Evolutionary conservation across 2,113 vertebrate genomes (phyloP), one percentile per base, ranked within the genome.

Genomic region (Thalassoma bifasciatum): DNA sequence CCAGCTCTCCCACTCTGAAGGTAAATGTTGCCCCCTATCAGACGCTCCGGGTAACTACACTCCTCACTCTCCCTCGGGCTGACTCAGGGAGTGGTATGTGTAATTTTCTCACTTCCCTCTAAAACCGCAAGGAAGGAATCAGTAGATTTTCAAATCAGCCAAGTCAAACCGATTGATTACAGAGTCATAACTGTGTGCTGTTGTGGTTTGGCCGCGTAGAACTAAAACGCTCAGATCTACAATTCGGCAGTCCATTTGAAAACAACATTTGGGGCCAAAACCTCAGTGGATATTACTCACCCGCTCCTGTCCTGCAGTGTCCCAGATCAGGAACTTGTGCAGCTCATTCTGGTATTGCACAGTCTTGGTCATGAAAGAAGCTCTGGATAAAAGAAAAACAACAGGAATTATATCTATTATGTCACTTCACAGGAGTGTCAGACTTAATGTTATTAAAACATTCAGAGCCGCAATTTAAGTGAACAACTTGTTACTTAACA

Each of bases 281-380:
- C 12, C 19, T 58, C 49, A 36, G 44, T 6, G 26, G 8, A 51
- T 17, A 7, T 47, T 79, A 94, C 97, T 93, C 68, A 98, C 97
- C 94, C 97, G 88, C 62, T 98, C 97, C 87, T 98, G 97, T 86
- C 97, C 97, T 64, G 97, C 97, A 37, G 97, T 98, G 83, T 98
- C 97, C 97, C 97, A 98, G 90, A 98, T 98, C 77, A 98, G 94
- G 90, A 97, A 98, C 91, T 98, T 98, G 93, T 98, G 97, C 38
- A 98, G 92, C 88, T 98, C 97, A 79, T 95, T 98, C 88, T 98
- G 96, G 93, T 98, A 96, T 90, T 98, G 97, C 81, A 98, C 97
- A 36, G 97, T 98, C 94, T 98, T 98, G 81, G 97, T 98, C 97
- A 98, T 98, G 92, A 98, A 98, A 42, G 97, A 98, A 26, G 97